phyloP scores from a whole-genome alignment of 2,797 vertebrate genomes.

The Monodelphis domestica region DNA sequence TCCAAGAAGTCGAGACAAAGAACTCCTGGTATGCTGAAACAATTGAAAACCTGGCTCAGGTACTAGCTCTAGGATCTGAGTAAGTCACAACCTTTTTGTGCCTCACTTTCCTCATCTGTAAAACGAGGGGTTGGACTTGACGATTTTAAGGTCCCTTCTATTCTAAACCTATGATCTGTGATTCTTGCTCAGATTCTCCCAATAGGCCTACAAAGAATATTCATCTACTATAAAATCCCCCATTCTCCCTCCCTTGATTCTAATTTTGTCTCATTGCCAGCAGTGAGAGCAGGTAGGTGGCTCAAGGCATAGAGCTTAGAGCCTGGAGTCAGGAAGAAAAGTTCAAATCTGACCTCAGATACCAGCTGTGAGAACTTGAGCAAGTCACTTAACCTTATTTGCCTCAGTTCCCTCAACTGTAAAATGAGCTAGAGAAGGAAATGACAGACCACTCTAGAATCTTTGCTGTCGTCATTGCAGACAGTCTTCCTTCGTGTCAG shows the following conservation, averaged over 20 bases:
- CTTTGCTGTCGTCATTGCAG: no score
- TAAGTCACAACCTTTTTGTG: background rate
- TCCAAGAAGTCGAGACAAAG: background rate
- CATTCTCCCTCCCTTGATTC: background rate
- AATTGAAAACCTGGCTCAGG: background rate
- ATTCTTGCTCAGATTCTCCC: background rate
- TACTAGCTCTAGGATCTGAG: background rate
- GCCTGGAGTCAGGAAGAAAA: background rate
- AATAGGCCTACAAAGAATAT: background rate
- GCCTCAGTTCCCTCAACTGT: background rate
- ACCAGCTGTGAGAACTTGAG: background rate
- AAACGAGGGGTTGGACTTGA: background rate
- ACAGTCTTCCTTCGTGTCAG: no score
- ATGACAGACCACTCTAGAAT: background rate
- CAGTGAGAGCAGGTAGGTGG: background rate
- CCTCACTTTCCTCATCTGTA: background rate
- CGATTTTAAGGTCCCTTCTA: background rate
- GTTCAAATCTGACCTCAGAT: background rate
- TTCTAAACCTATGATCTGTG: background rate
- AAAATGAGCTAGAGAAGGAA: background rate
- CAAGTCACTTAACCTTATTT: background rate
- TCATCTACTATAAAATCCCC: background rate
- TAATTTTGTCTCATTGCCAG: background rate
- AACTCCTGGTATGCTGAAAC: background rate
- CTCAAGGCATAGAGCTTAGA: background rate